phyloP scores from a whole-genome alignment of 1,140 invertebrate species.

The Wiebesia pumilae region DNA sequence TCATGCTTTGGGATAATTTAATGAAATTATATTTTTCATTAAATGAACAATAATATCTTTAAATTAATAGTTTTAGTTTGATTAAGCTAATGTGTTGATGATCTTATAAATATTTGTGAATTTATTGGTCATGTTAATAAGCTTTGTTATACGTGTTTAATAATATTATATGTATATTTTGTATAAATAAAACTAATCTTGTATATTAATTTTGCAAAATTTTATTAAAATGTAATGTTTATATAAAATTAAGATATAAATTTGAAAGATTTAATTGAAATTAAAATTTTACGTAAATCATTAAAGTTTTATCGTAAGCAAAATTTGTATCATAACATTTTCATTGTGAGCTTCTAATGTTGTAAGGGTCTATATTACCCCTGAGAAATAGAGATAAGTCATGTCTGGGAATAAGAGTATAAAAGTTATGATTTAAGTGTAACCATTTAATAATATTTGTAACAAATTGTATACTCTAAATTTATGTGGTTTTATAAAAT shows the following conservation, averaged over 20 bases:
- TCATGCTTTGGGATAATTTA: no score
- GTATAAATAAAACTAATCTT: neutral
- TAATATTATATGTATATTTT: no score
- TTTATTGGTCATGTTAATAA: no score
- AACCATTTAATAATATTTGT: neutral
- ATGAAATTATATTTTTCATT: no score
- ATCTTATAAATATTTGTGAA: no score
- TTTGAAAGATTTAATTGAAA: neutral
- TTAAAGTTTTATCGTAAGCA: constrained; percentile 8
- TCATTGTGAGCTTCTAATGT: constrained; percentile 13
- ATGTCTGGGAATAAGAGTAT: neutral
- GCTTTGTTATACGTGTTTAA: no score
- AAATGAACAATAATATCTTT: no score
- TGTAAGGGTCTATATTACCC: neutral
- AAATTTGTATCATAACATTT: constrained; percentile 5
- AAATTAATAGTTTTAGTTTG: no score
- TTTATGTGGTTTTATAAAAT: neutral
- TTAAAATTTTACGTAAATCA: constrained; percentile 1
- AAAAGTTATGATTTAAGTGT: neutral
- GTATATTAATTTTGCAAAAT: neutral
- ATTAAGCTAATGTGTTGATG: no score
- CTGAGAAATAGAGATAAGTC: neutral
- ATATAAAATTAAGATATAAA: neutral
- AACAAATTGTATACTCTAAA: neutral
- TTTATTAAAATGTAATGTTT: neutral